Evolutionary conservation across 2,113 vertebrate species (phyloP).

Genomic region (Pitta sordida): DNA sequence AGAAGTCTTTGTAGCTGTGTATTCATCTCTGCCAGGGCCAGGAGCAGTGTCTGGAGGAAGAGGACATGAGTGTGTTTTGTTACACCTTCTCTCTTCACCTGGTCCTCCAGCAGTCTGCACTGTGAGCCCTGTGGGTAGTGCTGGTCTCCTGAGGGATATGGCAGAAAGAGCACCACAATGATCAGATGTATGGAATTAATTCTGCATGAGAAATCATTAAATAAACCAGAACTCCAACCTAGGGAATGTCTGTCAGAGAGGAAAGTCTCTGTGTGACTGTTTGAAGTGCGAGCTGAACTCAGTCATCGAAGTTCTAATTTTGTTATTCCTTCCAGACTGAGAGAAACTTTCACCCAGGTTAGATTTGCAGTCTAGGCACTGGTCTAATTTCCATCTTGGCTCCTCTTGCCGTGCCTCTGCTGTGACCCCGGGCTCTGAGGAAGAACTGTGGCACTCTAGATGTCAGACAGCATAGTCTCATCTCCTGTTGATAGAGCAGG

Average conservation of each 20-base stretch:
- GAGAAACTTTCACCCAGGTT: neutral
- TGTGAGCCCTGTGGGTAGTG: neutral
- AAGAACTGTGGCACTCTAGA: rapidly evolving
- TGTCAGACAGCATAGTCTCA: neutral
- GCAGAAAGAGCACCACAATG: neutral
- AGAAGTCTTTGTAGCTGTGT: neutral
- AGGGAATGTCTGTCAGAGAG: neutral
- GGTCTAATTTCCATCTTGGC: neutral
- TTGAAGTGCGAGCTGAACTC: neutral
- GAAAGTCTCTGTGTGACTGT: neutral
- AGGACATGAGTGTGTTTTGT: neutral
- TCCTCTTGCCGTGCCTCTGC: neutral
- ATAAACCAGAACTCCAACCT: neutral
- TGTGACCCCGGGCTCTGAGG: neutral
- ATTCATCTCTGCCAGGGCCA: neutral
- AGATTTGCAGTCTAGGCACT: neutral
- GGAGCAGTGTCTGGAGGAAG: neutral
- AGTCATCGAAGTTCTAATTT: neutral
- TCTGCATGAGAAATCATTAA: neutral
- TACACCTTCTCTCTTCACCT: neutral
- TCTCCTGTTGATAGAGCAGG: neutral
- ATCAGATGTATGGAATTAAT: neutral
- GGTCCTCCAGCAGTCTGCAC: neutral
- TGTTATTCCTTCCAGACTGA: neutral
- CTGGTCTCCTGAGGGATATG: neutral